Evolutionary conservation across 2,113 vertebrate genomes (phyloP).

Genomic region (Euleptes europaea): DNA sequence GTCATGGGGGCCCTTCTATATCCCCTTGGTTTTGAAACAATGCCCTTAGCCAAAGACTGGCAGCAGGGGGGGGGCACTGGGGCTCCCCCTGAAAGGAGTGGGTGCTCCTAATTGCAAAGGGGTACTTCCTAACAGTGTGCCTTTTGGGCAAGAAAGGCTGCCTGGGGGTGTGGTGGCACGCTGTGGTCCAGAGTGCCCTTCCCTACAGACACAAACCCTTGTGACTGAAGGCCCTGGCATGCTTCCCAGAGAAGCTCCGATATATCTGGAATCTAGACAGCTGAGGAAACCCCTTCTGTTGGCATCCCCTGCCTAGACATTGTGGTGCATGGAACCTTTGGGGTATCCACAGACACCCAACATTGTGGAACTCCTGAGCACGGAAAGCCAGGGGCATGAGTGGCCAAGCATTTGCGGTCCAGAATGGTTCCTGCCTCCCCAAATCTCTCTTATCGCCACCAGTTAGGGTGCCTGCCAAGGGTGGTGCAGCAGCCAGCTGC

Average conservation of each 20-base stretch:
- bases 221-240: rapidly evolving
- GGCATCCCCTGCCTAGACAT: background rate
- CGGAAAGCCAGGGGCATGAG: background rate
- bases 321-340: background rate
- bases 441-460: background rate
- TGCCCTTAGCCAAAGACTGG: conserved; percentile 60
- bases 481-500: background rate
- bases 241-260: background rate
- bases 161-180: background rate
- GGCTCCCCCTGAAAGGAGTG: background rate
- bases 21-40: conserved; percentile 66
- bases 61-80: background rate
- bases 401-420: no score
- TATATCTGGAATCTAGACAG: no score
- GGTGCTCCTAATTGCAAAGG: rapidly evolving
- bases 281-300: background rate
- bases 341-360: background rate
- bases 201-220: rapidly evolving
- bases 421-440: background rate
- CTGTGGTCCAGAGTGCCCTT: rapidly evolving
- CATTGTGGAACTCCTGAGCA: no score
- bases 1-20: conserved; percentile 33
- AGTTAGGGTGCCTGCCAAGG: background rate
- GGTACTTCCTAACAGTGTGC: rapidly evolving
- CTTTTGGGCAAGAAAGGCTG: rapidly evolving